phyloP scores from a whole-genome alignment of 2,888 invertebrate genomes.

The Orthosia gracilis region DNA sequence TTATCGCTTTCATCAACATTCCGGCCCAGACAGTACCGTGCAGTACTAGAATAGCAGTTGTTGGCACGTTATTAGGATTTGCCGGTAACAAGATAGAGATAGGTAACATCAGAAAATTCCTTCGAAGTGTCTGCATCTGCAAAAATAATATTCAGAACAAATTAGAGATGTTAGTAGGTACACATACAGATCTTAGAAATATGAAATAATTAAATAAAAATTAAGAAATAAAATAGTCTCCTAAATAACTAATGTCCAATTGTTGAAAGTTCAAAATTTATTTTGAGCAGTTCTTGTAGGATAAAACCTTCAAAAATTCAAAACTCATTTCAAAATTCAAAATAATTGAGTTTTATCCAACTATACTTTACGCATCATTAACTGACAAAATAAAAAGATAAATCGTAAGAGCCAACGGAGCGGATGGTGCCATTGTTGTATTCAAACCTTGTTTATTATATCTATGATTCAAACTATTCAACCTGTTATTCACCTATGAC shows the following conservation, averaged over 20 bases:
- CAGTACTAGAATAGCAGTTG: constrained; percentile 70
- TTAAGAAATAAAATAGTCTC: neutral
- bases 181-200: neutral
- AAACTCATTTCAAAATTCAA: too few relatives aligned
- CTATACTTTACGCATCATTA: neutral
- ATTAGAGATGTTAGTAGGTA: neutral
- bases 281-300: too few relatives aligned
- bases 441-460: too few relatives aligned
- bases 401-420: constrained; percentile 27
- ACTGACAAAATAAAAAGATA: constrained; percentile 29
- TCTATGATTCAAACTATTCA: constrained; percentile 25
- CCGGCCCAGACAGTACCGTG: constrained; percentile 68
- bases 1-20: constrained; percentile 83
- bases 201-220: too few relatives aligned
- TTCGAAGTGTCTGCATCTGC: constrained; percentile 26
- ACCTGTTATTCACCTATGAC: constrained; percentile 44
- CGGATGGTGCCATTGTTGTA: constrained; percentile 42
- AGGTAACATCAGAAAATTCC: constrained; percentile 47
- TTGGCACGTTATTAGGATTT: constrained; percentile 66
- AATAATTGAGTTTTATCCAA: too few relatives aligned
- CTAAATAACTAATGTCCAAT: neutral
- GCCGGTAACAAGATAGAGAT: constrained; percentile 52
- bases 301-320: too few relatives aligned
- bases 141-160: neutral
- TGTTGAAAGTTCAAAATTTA: too few relatives aligned